phyloP scores from a whole-genome alignment of 2,888 invertebrate genomes.

The Lochmaea capreae region DNA sequence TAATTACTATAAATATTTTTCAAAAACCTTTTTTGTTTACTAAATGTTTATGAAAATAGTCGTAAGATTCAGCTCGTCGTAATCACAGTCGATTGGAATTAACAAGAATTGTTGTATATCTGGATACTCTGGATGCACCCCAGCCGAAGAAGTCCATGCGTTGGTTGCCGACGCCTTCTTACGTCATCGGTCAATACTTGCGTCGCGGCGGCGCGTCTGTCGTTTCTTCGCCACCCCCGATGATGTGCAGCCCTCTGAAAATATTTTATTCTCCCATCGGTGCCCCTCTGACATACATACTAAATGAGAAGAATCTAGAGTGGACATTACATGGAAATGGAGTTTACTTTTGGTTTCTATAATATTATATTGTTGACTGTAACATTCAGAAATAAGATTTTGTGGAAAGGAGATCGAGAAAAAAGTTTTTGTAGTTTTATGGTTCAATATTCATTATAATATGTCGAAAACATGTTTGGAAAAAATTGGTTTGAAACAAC shows the following conservation, averaged over 20 bases:
- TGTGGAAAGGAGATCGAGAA: no score
- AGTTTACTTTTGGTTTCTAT: no score
- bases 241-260: slow-evolving; percentile 6
- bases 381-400: no score
- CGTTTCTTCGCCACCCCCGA: slow-evolving; percentile 23
- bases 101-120: slow-evolving; percentile 27
- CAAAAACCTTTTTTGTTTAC: neutral
- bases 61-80: slow-evolving; percentile 15
- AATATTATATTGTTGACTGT: no score
- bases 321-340: no score
- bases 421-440: no score
- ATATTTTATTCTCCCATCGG: slow-evolving; percentile 65
- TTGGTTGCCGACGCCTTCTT: slow-evolving; percentile 63
- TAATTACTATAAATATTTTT: slow-evolving; percentile 1
- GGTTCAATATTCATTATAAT: no score
- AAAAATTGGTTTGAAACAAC: no score
- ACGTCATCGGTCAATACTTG: slow-evolving; percentile 65
- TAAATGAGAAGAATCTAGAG: neutral
- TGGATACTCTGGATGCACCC: slow-evolving; percentile 39
- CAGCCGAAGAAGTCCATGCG: slow-evolving; percentile 52
- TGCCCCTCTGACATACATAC: slow-evolving; percentile 37
- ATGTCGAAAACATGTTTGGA: no score
- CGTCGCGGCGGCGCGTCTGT: slow-evolving; percentile 65
- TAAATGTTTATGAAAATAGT: slow-evolving; percentile 10
- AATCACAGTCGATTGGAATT: slow-evolving; percentile 24